Base-by-base conservation (phyloP, 2,797 vertebrate genomes). In the Lateolabrax maculatus region DNA sequence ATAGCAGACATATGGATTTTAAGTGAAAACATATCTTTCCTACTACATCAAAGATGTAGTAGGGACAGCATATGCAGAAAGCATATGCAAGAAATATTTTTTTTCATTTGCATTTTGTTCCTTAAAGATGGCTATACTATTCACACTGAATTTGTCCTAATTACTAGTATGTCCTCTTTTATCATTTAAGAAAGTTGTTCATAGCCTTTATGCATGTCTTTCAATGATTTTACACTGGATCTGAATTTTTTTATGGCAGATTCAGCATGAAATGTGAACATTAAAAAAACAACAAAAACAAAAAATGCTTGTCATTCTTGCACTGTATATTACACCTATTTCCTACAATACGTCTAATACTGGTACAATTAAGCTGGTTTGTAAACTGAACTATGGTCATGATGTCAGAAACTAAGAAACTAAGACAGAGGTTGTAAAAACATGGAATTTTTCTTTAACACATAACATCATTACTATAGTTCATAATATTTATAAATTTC, bases 161-260 rank as follows among this genome's bases (percentile, higher is more conserved):
- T 65, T 68, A 53, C n/a, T n/a, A 61, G 23, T 61, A 29, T 58
- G 51, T 34, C 41, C 39, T 70, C 60, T 61, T 51, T 71, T 46
- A 43, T 27, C 23, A 23, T 72, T 60, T n/a, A 41, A 39, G 25
- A 43, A 69, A 69, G 61, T 16, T 44, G 29, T 51, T 71, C 1
- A 18, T 15, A 48, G 23, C 13, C 19, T 23, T 66, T 37, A 52
- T 57, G 16, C 0, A 46, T 60, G 9, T 46, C 5, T 41, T 41
- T 48, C 8, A 16, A 49, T 18, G 19, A 41, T 62, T 0, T 46
- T 3, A 67, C 29, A 29, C 23, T 44, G 21, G 3, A 48, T 36
- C 15, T 44, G 6, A n/a, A 43, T 65, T 12, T n/a, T 46, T 53
- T 48, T 3, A 52, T 25, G 31, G 12, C 6, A 53, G 2, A 43